phyloP scores from a whole-genome alignment of 2,888 invertebrate species.

The Geotrupes spiniger region DNA sequence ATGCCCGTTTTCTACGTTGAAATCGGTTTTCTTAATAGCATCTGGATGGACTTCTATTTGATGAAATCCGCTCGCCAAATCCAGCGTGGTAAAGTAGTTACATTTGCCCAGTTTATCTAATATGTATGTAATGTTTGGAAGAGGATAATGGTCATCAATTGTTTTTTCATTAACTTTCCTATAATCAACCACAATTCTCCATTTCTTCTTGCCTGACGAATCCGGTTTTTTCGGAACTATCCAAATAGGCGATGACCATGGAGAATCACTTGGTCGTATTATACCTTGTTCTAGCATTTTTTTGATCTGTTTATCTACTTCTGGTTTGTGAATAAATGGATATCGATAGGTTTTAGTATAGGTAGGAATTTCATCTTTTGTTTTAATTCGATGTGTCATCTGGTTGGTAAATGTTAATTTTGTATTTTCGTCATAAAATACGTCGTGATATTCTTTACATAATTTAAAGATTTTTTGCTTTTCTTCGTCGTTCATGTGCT shows the following conservation, averaged over 20 bases:
- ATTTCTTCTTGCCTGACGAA: constrained; percentile 27
- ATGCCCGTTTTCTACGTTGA: constrained; percentile 32
- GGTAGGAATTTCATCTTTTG: constrained; percentile 32
- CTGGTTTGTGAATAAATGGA: constrained; percentile 33
- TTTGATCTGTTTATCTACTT: constrained; percentile 33
- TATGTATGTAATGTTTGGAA: constrained; percentile 35
- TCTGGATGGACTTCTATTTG: constrained; percentile 35
- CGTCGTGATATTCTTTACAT: constrained; percentile 25
- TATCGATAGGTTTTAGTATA: constrained; percentile 34
- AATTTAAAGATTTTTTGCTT: constrained; percentile 22
- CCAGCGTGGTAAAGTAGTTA: constrained; percentile 37
- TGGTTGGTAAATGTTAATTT: constrained; percentile 30
- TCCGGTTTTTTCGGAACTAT: constrained; percentile 35
- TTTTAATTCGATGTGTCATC: constrained; percentile 34
- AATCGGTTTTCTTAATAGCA: constrained; percentile 36
- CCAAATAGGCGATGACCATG: constrained; percentile 33
- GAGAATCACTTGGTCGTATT: constrained; percentile 27
- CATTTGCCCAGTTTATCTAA: constrained; percentile 37
- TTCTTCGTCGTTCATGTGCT: constrained; percentile 33
- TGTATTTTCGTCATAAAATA: constrained; percentile 29
- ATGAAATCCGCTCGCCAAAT: constrained; percentile 37
- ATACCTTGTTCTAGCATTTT: constrained; percentile 29
- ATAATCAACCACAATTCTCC: constrained; percentile 34
- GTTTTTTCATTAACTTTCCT: constrained; percentile 35
- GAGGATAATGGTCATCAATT: constrained; percentile 33